These are phyloP conservation scores for Sphaeridia pumilis DNA, from an alignment of 2,888 invertebrate genomes.

Conservation along the genomic window DNA sequence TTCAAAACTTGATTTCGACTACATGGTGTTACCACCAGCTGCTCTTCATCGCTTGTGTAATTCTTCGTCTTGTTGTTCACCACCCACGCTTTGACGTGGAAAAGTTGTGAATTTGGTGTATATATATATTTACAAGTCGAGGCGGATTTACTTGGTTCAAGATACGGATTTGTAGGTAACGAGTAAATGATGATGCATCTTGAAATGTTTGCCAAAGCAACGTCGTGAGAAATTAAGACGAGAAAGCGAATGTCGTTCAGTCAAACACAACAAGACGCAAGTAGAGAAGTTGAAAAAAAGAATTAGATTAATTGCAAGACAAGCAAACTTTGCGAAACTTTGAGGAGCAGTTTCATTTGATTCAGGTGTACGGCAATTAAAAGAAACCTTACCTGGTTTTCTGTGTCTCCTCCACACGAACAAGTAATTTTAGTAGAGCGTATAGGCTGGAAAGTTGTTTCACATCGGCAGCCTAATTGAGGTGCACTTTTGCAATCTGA, in stretches of 20 bases:
- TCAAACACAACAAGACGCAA: not conserved
- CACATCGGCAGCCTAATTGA: constrained; percentile 16
- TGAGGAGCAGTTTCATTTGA: not conserved
- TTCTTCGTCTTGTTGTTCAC: too few relatives aligned
- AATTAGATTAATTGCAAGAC: not conserved
- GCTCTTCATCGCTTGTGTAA: too few relatives aligned
- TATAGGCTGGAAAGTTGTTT: constrained; percentile 13
- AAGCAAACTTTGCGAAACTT: not conserved
- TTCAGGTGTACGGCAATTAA: too few relatives aligned
- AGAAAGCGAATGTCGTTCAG: not conserved
- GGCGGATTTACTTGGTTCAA: too few relatives aligned
- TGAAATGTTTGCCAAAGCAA: too few relatives aligned
- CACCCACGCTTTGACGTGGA: too few relatives aligned
- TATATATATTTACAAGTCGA: too few relatives aligned
- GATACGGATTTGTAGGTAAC: too few relatives aligned
- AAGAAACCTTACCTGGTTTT: constrained; percentile 9
- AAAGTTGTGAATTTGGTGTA: too few relatives aligned
- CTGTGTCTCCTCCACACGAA: constrained; percentile 2
- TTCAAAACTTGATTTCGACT: too few relatives aligned
- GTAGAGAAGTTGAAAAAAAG: not conserved
- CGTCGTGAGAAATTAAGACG: constrained; percentile 1
- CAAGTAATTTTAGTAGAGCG: constrained; percentile 14
- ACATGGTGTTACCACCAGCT: too few relatives aligned
- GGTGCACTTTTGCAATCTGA: not conserved
- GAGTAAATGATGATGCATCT: too few relatives aligned